Base-by-base conservation (phyloP, 1,140 invertebrate genomes). In the Lycorma delicatula region DNA sequence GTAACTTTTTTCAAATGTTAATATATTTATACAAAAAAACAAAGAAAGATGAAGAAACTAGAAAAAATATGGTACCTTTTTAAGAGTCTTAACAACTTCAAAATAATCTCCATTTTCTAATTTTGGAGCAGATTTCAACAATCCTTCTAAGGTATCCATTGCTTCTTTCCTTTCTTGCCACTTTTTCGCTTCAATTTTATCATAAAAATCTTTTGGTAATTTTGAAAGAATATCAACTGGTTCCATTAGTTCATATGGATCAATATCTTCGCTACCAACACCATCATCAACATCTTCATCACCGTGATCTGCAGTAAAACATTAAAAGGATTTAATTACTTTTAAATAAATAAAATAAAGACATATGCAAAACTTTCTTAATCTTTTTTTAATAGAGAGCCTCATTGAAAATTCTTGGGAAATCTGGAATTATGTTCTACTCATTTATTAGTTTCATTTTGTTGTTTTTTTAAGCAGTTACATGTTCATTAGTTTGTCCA, bases 121-220 rank as follows among this genome's bases (percentile, higher is more conserved):
- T 72, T 89, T 96, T 0, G 91, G 93, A 67, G 86, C 84, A 23
- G 79, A 77, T 59, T 87, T 85, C 1, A 93, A 69, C 2, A 97
- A 69, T 55, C 80, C 80, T 56, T 96, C 87, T 0, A 97, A 70
- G 1, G 75, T 74, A 65, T 95, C 91, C 4, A 99, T 67, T 0
- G 86, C 85, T 71, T 98, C 92, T 71, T 97, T 97, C 7, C 97
- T 78, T 50, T 98, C 91, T 67, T 93, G 89, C 97, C 97, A 99
- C 68, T 98, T 98, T 69, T 97, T 98, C 0, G 89, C 89, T 72
- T 98, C 94, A 28, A 93, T 64, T 74, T 96, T 93, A 6, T 97
- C 93, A 68, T 88, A 96, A 71, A 97, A 99, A 72, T 97, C 91
- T 77, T 95, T 95, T 0, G 93, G 93, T 22, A 98, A 70, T 71